Evolutionary conservation across 2,113 vertebrate genomes (phyloP).

Genomic region (Gambusia holbrooki): DNA sequence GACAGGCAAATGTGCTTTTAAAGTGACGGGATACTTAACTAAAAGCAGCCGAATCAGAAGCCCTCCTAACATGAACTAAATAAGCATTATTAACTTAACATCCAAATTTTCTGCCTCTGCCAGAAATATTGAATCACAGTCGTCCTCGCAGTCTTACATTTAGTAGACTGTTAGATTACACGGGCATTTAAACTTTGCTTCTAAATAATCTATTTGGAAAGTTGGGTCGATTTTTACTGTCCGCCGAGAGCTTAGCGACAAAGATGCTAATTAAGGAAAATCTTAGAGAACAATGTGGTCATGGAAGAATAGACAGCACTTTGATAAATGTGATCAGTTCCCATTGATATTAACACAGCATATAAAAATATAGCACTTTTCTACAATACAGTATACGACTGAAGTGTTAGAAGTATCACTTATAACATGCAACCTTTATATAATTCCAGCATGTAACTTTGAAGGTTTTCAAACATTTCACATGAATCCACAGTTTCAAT

Average conservation of each 20-base stretch:
- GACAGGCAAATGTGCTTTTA: neutral
- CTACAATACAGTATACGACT: no score
- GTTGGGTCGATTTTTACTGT: neutral
- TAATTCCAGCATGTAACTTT: no score
- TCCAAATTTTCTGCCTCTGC: neutral
- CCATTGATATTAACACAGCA: no score
- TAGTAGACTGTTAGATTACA: neutral
- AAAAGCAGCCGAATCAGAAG: neutral
- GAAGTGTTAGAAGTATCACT: no score
- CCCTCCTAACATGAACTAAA: neutral
- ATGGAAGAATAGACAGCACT: neutral
- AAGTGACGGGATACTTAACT: neutral
- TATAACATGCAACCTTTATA: no score
- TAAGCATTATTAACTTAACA: neutral
- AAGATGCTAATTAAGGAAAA: neutral
- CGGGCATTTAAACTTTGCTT: neutral
- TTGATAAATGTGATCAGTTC: neutral
- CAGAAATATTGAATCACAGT: neutral
- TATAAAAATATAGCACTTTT: no score
- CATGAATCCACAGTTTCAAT: no score
- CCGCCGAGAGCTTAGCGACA: neutral
- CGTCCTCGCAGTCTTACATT: neutral
- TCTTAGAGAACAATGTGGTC: neutral
- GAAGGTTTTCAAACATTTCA: no score
- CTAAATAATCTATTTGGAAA: neutral